Evolutionary conservation across 2,113 vertebrate genomes (phyloP).

Genomic region (Chrysochloris asiatica): DNA sequence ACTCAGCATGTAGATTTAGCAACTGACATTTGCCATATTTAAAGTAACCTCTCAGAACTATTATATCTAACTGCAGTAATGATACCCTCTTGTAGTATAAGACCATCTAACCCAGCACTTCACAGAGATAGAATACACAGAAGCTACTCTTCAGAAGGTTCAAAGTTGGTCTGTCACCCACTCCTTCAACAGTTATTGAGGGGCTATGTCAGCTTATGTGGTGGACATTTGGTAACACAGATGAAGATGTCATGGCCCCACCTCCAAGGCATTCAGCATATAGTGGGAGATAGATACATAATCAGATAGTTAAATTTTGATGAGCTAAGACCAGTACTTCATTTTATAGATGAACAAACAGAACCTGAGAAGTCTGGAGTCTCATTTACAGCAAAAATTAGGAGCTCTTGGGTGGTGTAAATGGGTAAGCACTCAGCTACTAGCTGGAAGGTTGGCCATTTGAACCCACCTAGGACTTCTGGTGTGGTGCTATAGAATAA

Average conservation of each 20-base stretch:
- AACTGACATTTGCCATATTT: background rate
- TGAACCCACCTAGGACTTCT: background rate
- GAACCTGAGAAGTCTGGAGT: background rate
- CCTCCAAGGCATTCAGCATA: background rate
- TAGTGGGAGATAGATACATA: background rate
- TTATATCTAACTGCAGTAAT: background rate
- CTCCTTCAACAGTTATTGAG: background rate
- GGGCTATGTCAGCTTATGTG: rapidly evolving
- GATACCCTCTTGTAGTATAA: background rate
- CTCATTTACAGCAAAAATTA: background rate
- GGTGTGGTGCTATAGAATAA: too few species aligned
- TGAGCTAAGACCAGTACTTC: background rate
- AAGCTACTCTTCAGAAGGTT: background rate
- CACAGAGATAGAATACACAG: background rate
- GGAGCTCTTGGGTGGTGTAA: background rate
- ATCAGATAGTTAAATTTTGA: rapidly evolving
- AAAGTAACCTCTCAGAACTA: background rate
- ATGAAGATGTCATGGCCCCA: background rate
- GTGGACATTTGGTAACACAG: background rate
- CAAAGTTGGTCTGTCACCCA: background rate
- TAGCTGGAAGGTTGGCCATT: background rate
- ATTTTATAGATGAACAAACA: background rate
- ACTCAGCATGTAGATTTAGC: too few species aligned
- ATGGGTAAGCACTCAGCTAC: too few species aligned
- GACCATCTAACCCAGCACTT: background rate